A percentile compares a stretch with the other conserved stretches of the same genome.
Conservation (phyloP, 2,113 vertebrate species). For the Indicator maculatus region DNA sequence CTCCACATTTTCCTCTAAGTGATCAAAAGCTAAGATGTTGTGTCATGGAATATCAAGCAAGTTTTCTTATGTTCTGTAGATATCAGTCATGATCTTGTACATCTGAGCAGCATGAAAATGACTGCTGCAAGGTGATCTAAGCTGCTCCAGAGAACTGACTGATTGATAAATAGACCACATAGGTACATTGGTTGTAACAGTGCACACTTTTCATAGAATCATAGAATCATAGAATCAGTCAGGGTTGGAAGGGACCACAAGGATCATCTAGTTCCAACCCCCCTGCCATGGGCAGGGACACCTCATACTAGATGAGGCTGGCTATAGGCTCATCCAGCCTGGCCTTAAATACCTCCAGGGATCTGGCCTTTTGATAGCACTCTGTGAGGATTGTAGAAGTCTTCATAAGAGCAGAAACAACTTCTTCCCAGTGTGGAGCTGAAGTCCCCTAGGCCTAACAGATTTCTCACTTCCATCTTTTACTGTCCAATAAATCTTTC, state of each 20-base stretch:
- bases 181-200: not conserved
- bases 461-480: not conserved
- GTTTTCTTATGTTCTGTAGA: not conserved
- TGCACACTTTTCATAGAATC: not conserved
- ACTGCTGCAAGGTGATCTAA: not conserved
- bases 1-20: not conserved
- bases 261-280: no score
- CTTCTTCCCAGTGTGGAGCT: not conserved
- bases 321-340: no score
- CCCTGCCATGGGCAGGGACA: no score
- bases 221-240: no score
- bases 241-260: no score
- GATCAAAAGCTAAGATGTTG: constrained; percentile 27
- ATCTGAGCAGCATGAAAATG: not conserved
- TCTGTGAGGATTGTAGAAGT: not conserved
- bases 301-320: no score
- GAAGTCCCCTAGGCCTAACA: not conserved
- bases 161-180: not conserved
- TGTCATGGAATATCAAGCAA: not conserved
- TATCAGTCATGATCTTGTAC: not conserved
- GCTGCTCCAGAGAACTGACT: not conserved
- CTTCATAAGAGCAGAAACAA: not conserved
- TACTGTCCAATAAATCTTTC: not conserved
- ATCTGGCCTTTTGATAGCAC: not conserved
- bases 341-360: no score